phyloP scores from a whole-genome alignment of 2,888 invertebrate genomes.

The Conistra vaccinii region DNA sequence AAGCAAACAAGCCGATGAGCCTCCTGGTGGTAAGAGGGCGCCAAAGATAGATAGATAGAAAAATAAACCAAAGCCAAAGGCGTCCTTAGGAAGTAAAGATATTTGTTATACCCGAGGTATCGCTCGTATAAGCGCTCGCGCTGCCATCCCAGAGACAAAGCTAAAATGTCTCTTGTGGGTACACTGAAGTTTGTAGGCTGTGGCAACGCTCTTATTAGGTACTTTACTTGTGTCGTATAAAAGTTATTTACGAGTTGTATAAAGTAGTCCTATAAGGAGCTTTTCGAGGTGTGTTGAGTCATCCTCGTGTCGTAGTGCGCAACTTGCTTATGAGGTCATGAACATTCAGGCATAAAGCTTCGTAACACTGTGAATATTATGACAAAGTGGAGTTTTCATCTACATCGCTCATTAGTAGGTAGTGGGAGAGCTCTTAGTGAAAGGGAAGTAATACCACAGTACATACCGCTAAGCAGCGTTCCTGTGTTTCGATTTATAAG shows the following conservation, averaged over 20 bases:
- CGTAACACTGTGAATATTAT: neutral
- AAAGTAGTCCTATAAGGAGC: conserved; percentile 28
- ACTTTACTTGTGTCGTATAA: neutral
- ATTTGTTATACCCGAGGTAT: neutral
- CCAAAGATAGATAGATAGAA: too few relatives aligned
- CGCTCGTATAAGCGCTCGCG: too few relatives aligned
- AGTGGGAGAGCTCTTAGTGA: neutral
- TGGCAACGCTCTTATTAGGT: conserved; percentile 6
- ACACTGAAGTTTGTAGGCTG: neutral
- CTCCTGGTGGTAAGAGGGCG: neutral
- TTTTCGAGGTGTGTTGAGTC: conserved; percentile 21
- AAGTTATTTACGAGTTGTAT: conserved; percentile 32
- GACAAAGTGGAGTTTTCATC: neutral
- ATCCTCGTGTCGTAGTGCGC: conserved; percentile 44
- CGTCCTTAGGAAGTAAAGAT: neutral
- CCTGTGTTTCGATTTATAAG: neutral
- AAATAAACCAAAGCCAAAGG: too few relatives aligned
- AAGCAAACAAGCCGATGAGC: neutral
- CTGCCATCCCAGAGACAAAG: too few relatives aligned
- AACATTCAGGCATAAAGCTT: neutral
- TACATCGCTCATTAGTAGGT: neutral
- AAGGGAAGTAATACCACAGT: too few relatives aligned
- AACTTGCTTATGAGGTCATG: conserved; percentile 7
- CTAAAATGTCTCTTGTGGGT: neutral
- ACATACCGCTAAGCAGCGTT: too few relatives aligned